A percentile compares a stretch with the other conserved stretches of the same genome.
phyloP scores from a whole-genome alignment of 2,888 invertebrate genomes.

The Cactoblastis cactorum region DNA sequence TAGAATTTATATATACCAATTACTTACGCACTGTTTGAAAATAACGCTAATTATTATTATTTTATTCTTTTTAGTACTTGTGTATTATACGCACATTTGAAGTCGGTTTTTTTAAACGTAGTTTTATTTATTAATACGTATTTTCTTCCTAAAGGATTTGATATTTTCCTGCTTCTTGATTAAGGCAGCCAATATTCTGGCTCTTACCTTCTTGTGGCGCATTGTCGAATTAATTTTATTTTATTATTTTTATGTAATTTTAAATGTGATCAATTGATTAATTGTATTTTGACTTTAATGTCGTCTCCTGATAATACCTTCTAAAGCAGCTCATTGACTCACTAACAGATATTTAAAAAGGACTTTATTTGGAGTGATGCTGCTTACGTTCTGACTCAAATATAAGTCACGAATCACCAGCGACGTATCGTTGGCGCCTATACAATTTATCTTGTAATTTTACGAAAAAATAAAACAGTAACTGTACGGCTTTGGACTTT shows the following conservation, averaged over 20 bases:
- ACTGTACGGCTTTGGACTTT: not conserved
- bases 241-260: not conserved
- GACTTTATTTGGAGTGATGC: constrained; percentile 34
- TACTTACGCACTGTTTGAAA: too few species aligned
- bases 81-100: too few species aligned
- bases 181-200: too few species aligned
- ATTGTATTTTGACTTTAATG: not conserved
- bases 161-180: too few species aligned
- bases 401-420: constrained; percentile 16
- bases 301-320: constrained; percentile 38
- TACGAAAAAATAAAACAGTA: constrained; percentile 7
- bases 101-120: too few species aligned
- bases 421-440: constrained; percentile 12
- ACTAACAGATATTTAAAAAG: constrained; percentile 37
- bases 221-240: too few species aligned
- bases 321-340: constrained; percentile 40
- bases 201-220: too few species aligned
- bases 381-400: constrained; percentile 38
- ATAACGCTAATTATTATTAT: too few species aligned
- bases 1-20: too few species aligned
- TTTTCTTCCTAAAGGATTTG: too few species aligned
- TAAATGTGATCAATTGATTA: not conserved
- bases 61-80: too few species aligned
- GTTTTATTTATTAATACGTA: too few species aligned
- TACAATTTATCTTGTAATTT: constrained; percentile 8